Evolutionary conservation across 2,888 invertebrate genomes (phyloP).

Genomic region (Trimorus sp.): DNA sequence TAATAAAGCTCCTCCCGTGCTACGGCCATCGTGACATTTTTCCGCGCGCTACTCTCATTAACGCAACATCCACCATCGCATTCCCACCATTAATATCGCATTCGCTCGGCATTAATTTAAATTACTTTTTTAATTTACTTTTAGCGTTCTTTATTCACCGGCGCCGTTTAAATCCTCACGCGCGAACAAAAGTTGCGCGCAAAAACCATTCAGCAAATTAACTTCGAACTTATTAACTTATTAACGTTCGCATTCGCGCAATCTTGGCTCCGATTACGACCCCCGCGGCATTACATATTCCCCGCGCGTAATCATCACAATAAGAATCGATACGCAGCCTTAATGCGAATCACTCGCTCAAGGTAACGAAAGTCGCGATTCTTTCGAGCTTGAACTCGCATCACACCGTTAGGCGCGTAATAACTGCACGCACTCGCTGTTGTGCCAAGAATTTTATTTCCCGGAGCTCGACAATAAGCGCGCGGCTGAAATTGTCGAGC

Average conservation of each 20-base stretch:
- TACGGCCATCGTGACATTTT: slow-evolving; percentile 47
- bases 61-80: slow-evolving; percentile 52
- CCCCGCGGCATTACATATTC: slow-evolving; percentile 49
- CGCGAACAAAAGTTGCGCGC: slow-evolving; percentile 37
- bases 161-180: slow-evolving; percentile 30
- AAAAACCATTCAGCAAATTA: slow-evolving; percentile 49
- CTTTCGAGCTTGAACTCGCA: slow-evolving; percentile 53
- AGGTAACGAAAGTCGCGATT: slow-evolving; percentile 56
- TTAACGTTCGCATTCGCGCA: slow-evolving; percentile 30
- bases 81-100: slow-evolving; percentile 50
- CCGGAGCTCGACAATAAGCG: slow-evolving; percentile 6
- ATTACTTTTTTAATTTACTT: slow-evolving; percentile 59
- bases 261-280: slow-evolving; percentile 42
- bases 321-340: slow-evolving; percentile 56
- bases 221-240: slow-evolving; percentile 53
- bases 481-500: neutral
- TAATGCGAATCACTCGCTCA: slow-evolving; percentile 59
- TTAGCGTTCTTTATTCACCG: slow-evolving; percentile 37
- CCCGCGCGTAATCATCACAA: slow-evolving; percentile 47
- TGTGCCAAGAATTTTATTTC: slow-evolving; percentile 27
- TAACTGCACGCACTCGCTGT: slow-evolving; percentile 40
- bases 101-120: slow-evolving; percentile 48
- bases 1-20: slow-evolving; percentile 29
- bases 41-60: slow-evolving; percentile 44
- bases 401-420: slow-evolving; percentile 49